Evolutionary conservation across 1,140 invertebrate species (phyloP).

Genomic region (Tribolium madens): DNA sequence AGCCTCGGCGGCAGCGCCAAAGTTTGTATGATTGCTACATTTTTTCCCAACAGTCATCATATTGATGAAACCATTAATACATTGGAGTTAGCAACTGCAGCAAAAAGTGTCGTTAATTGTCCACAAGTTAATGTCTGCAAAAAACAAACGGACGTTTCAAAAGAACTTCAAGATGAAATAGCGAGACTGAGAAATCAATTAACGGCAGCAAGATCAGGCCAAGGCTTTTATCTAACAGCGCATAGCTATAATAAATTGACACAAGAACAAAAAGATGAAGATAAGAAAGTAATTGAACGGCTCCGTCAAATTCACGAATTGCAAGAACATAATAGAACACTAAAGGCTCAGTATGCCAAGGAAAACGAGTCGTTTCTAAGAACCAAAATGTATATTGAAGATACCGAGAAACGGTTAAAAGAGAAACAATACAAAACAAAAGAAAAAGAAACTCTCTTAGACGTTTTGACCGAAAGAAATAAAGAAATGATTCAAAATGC

Average conservation of each 20-base stretch:
- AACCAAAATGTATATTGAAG: too few relatives aligned
- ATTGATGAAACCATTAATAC: slow-evolving; percentile 94
- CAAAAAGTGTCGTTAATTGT: slow-evolving; percentile 94
- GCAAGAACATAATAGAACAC: slow-evolving; percentile 5
- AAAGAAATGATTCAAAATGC: too few relatives aligned
- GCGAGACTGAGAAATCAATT: not conserved
- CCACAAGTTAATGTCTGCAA: slow-evolving; percentile 95
- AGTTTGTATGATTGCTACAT: slow-evolving; percentile 86
- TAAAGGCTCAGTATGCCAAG: too few relatives aligned
- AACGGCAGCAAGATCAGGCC: not conserved
- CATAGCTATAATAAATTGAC: slow-evolving; percentile 2
- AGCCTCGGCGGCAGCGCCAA: slow-evolving; percentile 97
- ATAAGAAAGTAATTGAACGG: not conserved
- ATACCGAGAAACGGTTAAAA: too few relatives aligned
- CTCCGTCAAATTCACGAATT: not conserved
- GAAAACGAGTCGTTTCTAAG: too few relatives aligned
- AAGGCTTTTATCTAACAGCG: not conserved
- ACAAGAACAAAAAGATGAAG: not conserved
- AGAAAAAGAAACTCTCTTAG: too few relatives aligned
- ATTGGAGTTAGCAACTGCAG: slow-evolving; percentile 92
- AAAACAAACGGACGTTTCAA: slow-evolving; percentile 17
- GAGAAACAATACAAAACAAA: too few relatives aligned
- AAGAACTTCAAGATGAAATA: slow-evolving; percentile 18
- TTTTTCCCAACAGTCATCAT: slow-evolving; percentile 89
- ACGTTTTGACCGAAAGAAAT: too few relatives aligned